Conservation (phyloP, 2,113 vertebrate genomes). For the Myxocyprinus asiaticus region DNA sequence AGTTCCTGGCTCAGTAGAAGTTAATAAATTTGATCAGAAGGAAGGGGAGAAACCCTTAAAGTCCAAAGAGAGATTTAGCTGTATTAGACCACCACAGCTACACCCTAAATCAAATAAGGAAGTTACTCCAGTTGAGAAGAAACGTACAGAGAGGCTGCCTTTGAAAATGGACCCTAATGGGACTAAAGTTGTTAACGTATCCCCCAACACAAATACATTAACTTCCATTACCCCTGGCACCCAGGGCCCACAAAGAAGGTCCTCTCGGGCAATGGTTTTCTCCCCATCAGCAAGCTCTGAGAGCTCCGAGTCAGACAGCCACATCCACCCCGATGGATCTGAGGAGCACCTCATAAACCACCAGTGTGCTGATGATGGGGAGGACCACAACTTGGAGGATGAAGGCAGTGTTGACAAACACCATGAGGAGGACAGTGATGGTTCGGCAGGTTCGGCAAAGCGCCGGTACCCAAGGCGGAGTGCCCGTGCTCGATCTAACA, state of each 20-base stretch:
- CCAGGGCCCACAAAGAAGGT: constrained; percentile 62
- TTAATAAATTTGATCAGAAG: constrained; percentile 70
- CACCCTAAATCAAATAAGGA: constrained; percentile 74
- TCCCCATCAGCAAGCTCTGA: constrained; percentile 74
- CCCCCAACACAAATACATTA: constrained; percentile 65
- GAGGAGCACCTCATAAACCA: constrained; percentile 55
- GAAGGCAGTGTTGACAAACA: constrained; percentile 79
- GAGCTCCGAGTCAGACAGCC: constrained; percentile 75
- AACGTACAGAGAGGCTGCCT: constrained; percentile 79
- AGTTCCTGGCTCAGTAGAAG: constrained; percentile 63
- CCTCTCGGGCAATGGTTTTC: constrained; percentile 64
- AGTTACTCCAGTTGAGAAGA: constrained; percentile 77
- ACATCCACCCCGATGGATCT: constrained; percentile 63
- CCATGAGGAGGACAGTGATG: constrained; percentile 85
- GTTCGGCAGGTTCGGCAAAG: constrained; percentile 83
- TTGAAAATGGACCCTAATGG: constrained; percentile 84
- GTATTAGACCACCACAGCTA: constrained; percentile 60
- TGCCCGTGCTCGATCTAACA: constrained; percentile 93
- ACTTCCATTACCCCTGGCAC: constrained; percentile 64
- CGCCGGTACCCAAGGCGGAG: constrained; percentile 94
- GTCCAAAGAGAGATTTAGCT: constrained; percentile 67
- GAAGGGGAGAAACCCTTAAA: constrained; percentile 75
- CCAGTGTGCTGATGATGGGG: constrained; percentile 64
- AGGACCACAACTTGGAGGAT: constrained; percentile 66
- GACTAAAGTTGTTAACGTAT: constrained; percentile 62